Conservation (phyloP, 1,140 invertebrate genomes). For the Oreohelix idahoensis region DNA sequence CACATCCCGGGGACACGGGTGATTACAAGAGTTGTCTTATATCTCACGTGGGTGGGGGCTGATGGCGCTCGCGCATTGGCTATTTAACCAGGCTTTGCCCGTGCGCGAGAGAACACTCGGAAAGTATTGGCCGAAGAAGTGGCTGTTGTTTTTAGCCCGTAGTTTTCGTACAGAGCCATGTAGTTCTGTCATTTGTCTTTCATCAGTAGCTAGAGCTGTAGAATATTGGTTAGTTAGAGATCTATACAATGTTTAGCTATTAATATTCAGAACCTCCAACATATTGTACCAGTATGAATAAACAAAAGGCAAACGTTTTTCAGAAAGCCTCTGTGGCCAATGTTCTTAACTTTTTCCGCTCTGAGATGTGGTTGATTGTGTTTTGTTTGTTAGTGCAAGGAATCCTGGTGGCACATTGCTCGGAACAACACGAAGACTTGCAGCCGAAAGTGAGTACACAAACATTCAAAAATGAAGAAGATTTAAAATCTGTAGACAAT, state of each 20-base stretch:
- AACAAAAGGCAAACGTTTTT: background rate
- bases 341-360: background rate
- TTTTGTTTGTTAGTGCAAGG: background rate
- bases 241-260: background rate
- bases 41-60: background rate
- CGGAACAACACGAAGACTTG: background rate
- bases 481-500: background rate
- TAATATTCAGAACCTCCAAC: background rate
- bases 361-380: background rate
- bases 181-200: background rate
- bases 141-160: background rate
- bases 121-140: background rate
- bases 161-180: background rate
- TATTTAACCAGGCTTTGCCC: background rate
- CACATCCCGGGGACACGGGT: no score
- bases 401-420: background rate
- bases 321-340: background rate
- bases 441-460: background rate
- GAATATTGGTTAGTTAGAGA: background rate
- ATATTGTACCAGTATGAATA: background rate
- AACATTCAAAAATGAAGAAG: background rate
- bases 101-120: background rate
- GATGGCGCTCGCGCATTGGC: conserved; percentile 4
- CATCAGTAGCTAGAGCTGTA: background rate
- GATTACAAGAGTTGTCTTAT: background rate